Percentiles rank a stretch among this genome's conserved stretches.
phyloP scores from a whole-genome alignment of 2,797 vertebrate species.

The Chlorospingus flavigularis region DNA sequence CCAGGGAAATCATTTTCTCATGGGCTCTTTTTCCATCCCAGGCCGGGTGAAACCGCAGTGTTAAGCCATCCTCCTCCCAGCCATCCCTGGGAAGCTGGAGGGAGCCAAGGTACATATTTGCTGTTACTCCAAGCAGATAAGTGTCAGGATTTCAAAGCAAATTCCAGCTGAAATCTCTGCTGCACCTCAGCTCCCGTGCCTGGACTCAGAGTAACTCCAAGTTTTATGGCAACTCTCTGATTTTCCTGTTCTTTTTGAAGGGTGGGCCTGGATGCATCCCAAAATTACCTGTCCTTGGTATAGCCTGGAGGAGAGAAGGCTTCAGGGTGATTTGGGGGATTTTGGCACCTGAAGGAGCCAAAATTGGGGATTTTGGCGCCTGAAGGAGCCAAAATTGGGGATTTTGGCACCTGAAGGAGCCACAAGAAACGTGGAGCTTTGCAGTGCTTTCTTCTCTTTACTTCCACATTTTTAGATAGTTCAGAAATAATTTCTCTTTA shows the following conservation, averaged over 20 bases:
- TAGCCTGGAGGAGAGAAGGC: neutral
- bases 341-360: neutral
- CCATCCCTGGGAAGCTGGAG: neutral
- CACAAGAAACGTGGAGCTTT: accelerated
- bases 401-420: neutral
- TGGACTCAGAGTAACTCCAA: neutral
- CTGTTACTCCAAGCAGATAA: neutral
- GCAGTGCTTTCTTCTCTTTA: neutral
- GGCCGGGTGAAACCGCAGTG: conserved; percentile 36
- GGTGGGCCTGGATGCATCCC: neutral
- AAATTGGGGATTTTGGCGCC: neutral
- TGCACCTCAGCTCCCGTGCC: neutral
- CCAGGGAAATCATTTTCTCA: neutral
- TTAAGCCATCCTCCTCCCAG: conserved; percentile 35
- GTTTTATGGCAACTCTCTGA: neutral
- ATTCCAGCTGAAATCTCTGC: neutral
- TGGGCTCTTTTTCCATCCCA: conserved; percentile 3
- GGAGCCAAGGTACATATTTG: conserved; percentile 43
- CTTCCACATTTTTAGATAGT: neutral
- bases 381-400: too few species aligned
- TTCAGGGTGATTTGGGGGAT: neutral
- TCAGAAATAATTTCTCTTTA: neutral
- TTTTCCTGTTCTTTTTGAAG: neutral
- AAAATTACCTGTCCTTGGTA: neutral
- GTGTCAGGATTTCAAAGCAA: conserved; percentile 10